These are phyloP conservation scores for Holacanthus passer DNA, from an alignment of 2,113 vertebrate species.

Conservation along the genomic window DNA sequence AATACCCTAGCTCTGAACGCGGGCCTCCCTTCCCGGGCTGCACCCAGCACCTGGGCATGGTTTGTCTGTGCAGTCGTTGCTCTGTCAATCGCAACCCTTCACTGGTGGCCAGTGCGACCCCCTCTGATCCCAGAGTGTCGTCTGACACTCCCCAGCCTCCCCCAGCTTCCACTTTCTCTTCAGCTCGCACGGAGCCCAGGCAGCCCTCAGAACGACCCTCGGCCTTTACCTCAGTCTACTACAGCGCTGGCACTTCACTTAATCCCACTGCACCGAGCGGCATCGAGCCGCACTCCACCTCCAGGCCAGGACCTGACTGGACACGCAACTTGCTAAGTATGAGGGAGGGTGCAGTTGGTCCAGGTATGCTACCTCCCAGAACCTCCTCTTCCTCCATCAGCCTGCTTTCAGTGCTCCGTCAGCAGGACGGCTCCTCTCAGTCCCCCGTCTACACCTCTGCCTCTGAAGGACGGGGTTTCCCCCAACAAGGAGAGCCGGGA, in stretches of 20 bases:
- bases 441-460: conserved; percentile 97
- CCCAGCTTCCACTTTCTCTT: conserved; percentile 91
- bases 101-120: conserved; percentile 80
- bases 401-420: conserved; percentile 92
- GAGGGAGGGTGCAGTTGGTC: conserved; percentile 75
- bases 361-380: conserved; percentile 91
- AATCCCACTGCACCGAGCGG: conserved; percentile 86
- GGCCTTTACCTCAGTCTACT: conserved; percentile 97
- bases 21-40: conserved; percentile 90
- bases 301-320: conserved; percentile 85
- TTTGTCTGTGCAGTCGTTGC: conserved; percentile 96
- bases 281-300: conserved; percentile 78
- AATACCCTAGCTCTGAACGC: conserved; percentile 90
- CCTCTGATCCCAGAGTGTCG: conserved; percentile 34
- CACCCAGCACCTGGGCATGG: conserved; percentile 96
- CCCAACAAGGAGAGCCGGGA: conserved; percentile 81
- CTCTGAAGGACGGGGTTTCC: conserved; percentile 93
- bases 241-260: conserved; percentile 90
- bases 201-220: conserved; percentile 90
- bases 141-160: conserved; percentile 86
- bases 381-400: conserved; percentile 97
- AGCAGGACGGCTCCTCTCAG: conserved; percentile 93
- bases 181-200: conserved; percentile 92
- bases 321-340: conserved; percentile 91
- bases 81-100: conserved; percentile 87